These are phyloP conservation scores for Papilio elwesi DNA, from an alignment of 2,888 invertebrate species.

Conservation along the genomic window DNA sequence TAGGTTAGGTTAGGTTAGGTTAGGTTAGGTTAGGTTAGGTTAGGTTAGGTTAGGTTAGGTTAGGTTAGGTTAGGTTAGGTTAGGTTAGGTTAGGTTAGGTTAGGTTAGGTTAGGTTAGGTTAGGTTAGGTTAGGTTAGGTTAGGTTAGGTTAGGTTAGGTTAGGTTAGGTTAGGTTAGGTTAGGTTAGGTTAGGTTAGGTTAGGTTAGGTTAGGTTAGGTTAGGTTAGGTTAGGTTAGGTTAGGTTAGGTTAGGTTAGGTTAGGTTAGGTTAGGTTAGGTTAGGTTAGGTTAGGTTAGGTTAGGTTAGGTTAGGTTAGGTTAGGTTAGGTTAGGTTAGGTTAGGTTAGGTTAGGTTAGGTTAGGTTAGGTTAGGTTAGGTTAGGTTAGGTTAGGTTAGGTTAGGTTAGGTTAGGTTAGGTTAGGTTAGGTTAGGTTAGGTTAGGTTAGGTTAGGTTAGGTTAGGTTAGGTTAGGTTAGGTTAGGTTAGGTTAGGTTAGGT, in stretches of 20 bases:
- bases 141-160: slow-evolving; percentile 46
- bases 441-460: slow-evolving; percentile 46
- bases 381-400: slow-evolving; percentile 43
- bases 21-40: slow-evolving; percentile 52
- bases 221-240: slow-evolving; percentile 45
- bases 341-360: slow-evolving; percentile 43
- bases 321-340: slow-evolving; percentile 43
- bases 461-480: slow-evolving; percentile 45
- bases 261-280: slow-evolving; percentile 46
- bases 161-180: slow-evolving; percentile 43
- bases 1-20: slow-evolving; percentile 52
- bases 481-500: slow-evolving; percentile 42
- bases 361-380: slow-evolving; percentile 42
- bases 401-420: slow-evolving; percentile 38
- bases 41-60: slow-evolving; percentile 45
- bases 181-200: slow-evolving; percentile 49
- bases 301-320: slow-evolving; percentile 45
- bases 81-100: slow-evolving; percentile 50
- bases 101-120: slow-evolving; percentile 46
- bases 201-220: slow-evolving; percentile 46
- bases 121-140: slow-evolving; percentile 45
- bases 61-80: slow-evolving; percentile 45
- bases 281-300: slow-evolving; percentile 44
- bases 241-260: slow-evolving; percentile 45
- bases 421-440: slow-evolving; percentile 46